Conservation (phyloP, 2,113 vertebrate genomes). For the Gasterosteus aculeatus region DNA sequence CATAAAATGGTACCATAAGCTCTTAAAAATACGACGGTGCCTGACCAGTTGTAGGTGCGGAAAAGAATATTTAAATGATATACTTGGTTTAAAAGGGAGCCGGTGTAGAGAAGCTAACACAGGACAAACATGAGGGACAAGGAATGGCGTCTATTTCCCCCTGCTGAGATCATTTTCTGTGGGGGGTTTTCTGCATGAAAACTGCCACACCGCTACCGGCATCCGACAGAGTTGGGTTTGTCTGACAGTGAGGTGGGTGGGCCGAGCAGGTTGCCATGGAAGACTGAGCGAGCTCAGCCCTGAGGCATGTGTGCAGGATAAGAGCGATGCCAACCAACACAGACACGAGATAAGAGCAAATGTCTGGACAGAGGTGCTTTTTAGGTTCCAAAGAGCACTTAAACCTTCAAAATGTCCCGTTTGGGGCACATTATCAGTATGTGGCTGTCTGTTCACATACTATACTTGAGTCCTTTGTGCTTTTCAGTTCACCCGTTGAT, state of each 20-base stretch:
- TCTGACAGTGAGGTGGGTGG: slow-evolving; percentile 66
- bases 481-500: slow-evolving; percentile 2
- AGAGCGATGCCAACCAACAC: slow-evolving; percentile 39
- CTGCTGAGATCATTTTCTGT: slow-evolving; percentile 58
- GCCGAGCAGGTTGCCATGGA: slow-evolving; percentile 37
- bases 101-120: no score
- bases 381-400: neutral
- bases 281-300: slow-evolving; percentile 10
- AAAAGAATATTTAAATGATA: no score
- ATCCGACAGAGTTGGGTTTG: slow-evolving; percentile 57
- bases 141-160: slow-evolving; percentile 31
- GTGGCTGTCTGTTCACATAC: neutral
- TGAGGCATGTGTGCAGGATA: slow-evolving; percentile 22
- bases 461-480: neutral
- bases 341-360: slow-evolving; percentile 43
- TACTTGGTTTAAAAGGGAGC: no score
- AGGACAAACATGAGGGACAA: neutral
- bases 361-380: slow-evolving; percentile 11
- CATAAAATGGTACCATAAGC: no score
- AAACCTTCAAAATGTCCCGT: slow-evolving; percentile 8
- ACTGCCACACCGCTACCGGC: slow-evolving; percentile 35
- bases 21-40: no score
- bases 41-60: no score
- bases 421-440: neutral
- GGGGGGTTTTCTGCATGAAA: slow-evolving; percentile 26